Evolutionary conservation across 2,797 vertebrate genomes (phyloP).

Genomic region (Gymnoscopelus braueri): DNA sequence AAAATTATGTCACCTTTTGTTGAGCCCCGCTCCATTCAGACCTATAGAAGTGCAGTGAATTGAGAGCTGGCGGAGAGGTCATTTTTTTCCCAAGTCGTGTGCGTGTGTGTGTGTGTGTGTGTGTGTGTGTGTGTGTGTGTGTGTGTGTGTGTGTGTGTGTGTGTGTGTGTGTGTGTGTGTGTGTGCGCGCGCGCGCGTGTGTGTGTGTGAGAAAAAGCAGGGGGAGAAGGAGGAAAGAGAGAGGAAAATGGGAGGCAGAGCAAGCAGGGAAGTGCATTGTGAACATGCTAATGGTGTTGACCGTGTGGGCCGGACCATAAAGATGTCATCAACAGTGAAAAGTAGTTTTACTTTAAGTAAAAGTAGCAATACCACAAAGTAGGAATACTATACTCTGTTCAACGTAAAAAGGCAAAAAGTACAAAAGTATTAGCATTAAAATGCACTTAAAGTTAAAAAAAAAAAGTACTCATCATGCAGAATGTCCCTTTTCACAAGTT

Average conservation of each 20-base stretch:
- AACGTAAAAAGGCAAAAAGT: too few relatives aligned
- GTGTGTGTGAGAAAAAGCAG: conserved; percentile 69
- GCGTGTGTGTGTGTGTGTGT: conserved; percentile 1
- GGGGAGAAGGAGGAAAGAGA: conserved; percentile 34
- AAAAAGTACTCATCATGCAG: too few relatives aligned
- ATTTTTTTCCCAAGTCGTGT: conserved; percentile 65
- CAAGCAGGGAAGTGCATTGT: conserved; percentile 78
- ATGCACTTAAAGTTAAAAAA: too few relatives aligned
- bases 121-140: conserved; percentile 5
- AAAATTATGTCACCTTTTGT: conserved; percentile 92
- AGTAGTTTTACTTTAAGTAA: too few relatives aligned
- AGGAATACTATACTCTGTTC: too few relatives aligned
- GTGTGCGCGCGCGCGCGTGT: conserved; percentile 9
- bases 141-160: conserved; percentile 20
- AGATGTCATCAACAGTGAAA: conserved; percentile 79
- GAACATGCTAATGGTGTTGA: conserved; percentile 85
- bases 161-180: conserved; percentile 39
- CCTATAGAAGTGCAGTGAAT: conserved; percentile 90
- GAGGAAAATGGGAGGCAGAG: conserved; percentile 50
- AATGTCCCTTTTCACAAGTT: too few relatives aligned
- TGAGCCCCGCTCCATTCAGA: conserved; percentile 86
- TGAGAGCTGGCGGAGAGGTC: conserved; percentile 84
- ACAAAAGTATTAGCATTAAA: too few relatives aligned
- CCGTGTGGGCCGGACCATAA: conserved; percentile 82
- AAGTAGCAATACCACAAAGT: too few relatives aligned